These are phyloP conservation scores for Spinus pinus DNA, from an alignment of 2,797 vertebrate species.

Conservation along the genomic window DNA sequence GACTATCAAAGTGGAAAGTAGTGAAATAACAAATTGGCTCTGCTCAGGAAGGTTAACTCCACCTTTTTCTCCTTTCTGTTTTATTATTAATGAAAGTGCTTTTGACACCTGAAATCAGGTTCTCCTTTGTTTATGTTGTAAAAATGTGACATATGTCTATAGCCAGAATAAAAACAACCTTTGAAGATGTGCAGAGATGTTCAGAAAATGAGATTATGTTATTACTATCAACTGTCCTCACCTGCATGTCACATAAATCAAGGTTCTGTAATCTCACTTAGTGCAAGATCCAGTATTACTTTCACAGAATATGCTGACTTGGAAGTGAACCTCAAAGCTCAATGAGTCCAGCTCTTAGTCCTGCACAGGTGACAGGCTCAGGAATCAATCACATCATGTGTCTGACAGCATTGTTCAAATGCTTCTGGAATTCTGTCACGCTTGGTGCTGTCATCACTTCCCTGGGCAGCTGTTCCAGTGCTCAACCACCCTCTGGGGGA, in stretches of 20 bases:
- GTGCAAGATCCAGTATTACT: not conserved
- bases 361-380: not conserved
- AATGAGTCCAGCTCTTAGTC: not conserved
- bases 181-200: not conserved
- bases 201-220: not conserved
- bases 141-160: not conserved
- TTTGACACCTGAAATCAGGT: not conserved
- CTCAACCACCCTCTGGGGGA: accelerated
- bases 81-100: not conserved
- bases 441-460: not conserved
- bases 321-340: not conserved
- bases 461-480: not conserved
- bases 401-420: not conserved
- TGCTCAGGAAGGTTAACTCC: not conserved
- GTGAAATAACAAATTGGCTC: not conserved
- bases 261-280: not conserved
- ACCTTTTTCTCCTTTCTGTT: not conserved
- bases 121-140: not conserved
- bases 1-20: not conserved
- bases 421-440: not conserved
- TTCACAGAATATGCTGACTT: not conserved
- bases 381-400: not conserved
- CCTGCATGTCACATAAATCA: not conserved
- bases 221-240: not conserved
- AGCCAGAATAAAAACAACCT: not conserved